These are phyloP conservation scores for Oceanodroma leucorhoa DNA, from an alignment of 2,797 vertebrate species.

Conservation along the genomic window DNA sequence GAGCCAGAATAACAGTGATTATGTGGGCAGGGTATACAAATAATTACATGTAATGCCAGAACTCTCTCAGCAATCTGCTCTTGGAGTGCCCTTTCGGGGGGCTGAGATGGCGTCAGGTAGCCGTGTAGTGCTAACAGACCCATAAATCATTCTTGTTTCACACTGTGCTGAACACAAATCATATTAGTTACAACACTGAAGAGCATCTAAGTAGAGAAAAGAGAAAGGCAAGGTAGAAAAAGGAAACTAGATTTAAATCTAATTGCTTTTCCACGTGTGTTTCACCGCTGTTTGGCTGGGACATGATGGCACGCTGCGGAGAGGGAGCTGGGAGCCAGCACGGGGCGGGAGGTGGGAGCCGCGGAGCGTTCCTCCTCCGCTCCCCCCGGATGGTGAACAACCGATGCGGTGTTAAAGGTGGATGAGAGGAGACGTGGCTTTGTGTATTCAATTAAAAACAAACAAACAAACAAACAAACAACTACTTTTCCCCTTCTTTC, in stretches of 20 bases:
- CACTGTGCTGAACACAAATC: conserved; percentile 36
- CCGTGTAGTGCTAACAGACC: background rate
- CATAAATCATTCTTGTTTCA: conserved; percentile 38
- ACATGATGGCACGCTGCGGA: fast-evolving
- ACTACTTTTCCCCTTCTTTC: background rate
- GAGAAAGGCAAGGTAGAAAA: conserved; percentile 2
- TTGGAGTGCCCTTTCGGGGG: conserved; percentile 47
- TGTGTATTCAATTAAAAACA: background rate
- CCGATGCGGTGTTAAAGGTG: fast-evolving
- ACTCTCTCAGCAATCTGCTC: conserved; percentile 30
- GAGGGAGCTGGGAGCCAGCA: background rate
- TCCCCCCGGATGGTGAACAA: fast-evolving
- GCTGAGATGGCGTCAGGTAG: conserved; percentile 38
- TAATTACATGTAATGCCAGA: background rate
- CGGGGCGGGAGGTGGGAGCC: background rate
- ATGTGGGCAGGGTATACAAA: conserved; percentile 16
- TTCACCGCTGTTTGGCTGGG: background rate
- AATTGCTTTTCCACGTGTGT: conserved; percentile 28
- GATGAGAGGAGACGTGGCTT: background rate
- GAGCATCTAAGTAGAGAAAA: conserved; percentile 23
- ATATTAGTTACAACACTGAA: conserved; percentile 19
- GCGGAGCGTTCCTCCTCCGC: fast-evolving
- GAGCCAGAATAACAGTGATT: background rate
- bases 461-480: too few species aligned
- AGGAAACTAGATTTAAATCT: conserved; percentile 47